These are phyloP conservation scores for Bombylius discolor DNA, from an alignment of 2,888 invertebrate genomes.

Conservation along the genomic window DNA sequence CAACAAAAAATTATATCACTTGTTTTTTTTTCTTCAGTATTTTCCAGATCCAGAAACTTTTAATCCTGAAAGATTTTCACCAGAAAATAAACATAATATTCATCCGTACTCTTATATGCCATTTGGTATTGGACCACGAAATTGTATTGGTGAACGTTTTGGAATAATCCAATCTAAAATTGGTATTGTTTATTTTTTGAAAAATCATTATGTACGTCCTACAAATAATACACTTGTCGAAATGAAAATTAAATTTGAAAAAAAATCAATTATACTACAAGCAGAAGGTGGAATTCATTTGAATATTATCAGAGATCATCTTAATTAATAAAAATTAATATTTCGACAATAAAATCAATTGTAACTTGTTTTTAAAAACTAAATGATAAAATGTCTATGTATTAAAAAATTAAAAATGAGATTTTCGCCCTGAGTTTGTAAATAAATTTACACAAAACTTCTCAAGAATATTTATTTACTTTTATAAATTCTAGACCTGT, in stretches of 20 bases:
- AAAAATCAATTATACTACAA: constrained; percentile 25
- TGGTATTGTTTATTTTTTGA: constrained; percentile 28
- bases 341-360: neutral
- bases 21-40: constrained; percentile 10
- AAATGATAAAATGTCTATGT: too few species aligned
- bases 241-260: constrained; percentile 21
- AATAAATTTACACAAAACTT: too few species aligned
- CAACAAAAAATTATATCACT: too few species aligned
- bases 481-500: too few species aligned
- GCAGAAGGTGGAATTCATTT: constrained; percentile 22
- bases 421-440: too few species aligned
- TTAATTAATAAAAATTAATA: neutral
- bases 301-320: constrained; percentile 24
- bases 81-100: constrained; percentile 26
- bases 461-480: too few species aligned
- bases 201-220: constrained; percentile 25
- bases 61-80: constrained; percentile 33
- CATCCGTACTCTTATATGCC: constrained; percentile 29
- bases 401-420: too few species aligned
- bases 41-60: constrained; percentile 30
- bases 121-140: constrained; percentile 30
- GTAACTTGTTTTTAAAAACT: neutral
- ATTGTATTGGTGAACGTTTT: constrained; percentile 32
- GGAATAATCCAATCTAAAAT: constrained; percentile 28
- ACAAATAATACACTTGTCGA: constrained; percentile 16